Evolutionary conservation across 2,797 vertebrate genomes (phyloP).

Genomic region (Poeciliopsis turneri): DNA sequence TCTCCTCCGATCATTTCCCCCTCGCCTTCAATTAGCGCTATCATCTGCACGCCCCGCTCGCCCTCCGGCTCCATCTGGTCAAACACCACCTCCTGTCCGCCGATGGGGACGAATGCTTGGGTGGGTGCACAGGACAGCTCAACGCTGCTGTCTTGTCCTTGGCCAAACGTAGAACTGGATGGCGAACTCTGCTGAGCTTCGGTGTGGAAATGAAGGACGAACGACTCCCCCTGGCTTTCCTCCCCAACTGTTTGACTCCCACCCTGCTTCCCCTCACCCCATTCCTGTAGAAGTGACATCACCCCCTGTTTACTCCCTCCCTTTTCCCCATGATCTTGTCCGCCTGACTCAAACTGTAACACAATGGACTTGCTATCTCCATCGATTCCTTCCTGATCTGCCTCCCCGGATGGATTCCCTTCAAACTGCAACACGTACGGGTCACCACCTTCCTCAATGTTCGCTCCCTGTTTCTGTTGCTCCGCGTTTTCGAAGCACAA

Average conservation of each 20-base stretch:
- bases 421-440: slow-evolving; percentile 82
- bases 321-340: slow-evolving; percentile 64
- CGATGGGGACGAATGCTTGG: slow-evolving; percentile 76
- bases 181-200: slow-evolving; percentile 64
- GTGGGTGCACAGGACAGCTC: slow-evolving; percentile 75
- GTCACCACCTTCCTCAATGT: slow-evolving; percentile 55
- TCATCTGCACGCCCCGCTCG: slow-evolving; percentile 83
- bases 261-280: slow-evolving; percentile 72
- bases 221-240: slow-evolving; percentile 74
- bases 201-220: slow-evolving; percentile 83
- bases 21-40: slow-evolving; percentile 80
- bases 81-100: slow-evolving; percentile 82
- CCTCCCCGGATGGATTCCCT: slow-evolving; percentile 59
- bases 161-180: slow-evolving; percentile 55
- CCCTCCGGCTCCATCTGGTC: slow-evolving; percentile 73
- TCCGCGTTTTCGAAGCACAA: slow-evolving; percentile 79
- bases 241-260: slow-evolving; percentile 53
- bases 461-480: slow-evolving; percentile 65
- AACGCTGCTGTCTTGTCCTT: slow-evolving; percentile 65
- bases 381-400: slow-evolving; percentile 45
- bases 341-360: slow-evolving; percentile 77
- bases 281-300: slow-evolving; percentile 82
- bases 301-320: slow-evolving; percentile 68
- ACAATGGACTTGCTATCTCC: slow-evolving; percentile 77
- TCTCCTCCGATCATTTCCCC: slow-evolving; percentile 64